These are phyloP conservation scores for Azemiops feae DNA, from an alignment of 2,113 vertebrate species.

Conservation along the genomic window DNA sequence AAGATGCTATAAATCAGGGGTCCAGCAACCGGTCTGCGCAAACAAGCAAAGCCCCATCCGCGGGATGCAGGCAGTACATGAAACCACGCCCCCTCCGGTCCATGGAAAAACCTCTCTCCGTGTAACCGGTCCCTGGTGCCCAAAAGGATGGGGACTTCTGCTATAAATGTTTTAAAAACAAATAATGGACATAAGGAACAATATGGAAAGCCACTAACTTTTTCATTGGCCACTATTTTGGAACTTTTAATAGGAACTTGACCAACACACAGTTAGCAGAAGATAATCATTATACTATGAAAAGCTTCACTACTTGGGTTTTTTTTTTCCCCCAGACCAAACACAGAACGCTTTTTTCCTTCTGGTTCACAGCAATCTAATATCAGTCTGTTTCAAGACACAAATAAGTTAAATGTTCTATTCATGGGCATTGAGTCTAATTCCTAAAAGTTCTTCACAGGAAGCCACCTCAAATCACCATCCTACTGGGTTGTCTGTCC, in stretches of 20 bases:
- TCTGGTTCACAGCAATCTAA: background rate
- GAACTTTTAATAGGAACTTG: background rate
- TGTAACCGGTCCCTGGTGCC: no score
- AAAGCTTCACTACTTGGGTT: background rate
- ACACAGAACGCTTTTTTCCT: background rate
- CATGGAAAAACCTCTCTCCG: no score
- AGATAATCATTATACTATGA: background rate
- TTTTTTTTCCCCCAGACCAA: background rate
- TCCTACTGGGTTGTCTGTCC: background rate
- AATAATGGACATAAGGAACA: no score
- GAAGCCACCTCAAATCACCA: background rate
- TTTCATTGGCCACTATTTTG: background rate
- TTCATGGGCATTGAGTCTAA: background rate
- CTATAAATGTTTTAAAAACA: no score
- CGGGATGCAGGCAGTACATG: no score
- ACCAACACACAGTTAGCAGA: background rate
- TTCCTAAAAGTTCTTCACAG: background rate
- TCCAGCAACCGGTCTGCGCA: no score
- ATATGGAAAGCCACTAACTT: background rate
- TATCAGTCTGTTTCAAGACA: background rate
- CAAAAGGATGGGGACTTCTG: no score
- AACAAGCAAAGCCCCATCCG: no score
- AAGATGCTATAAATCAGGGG: background rate
- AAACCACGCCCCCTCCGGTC: no score
- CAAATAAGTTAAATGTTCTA: background rate